Base-by-base conservation (phyloP, 1,140 invertebrate species). In the Drosophila arawakana region DNA sequence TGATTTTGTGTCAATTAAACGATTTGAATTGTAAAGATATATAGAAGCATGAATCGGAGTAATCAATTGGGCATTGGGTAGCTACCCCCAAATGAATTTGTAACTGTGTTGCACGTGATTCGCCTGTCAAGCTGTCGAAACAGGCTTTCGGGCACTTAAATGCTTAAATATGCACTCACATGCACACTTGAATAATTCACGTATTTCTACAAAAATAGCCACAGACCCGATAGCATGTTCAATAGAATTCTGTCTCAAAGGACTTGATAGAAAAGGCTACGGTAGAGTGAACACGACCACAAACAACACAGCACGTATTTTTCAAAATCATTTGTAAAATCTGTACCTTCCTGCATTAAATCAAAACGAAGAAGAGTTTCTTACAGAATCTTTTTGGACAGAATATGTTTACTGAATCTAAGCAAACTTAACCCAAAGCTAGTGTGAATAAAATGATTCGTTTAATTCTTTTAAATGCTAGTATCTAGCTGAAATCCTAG, bases 141-240 rank as follows among this genome's bases (percentile, higher is more conserved):
- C 52, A 41, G 68, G 50, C n/a, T 46, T 46, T 46, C 9, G 9
- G 62, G 61, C 75, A 78, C 65, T 78, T 71, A 50, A 67, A 62
- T 81, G 71, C 55, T 76, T 60, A 61, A 37, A 55, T 66, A 73
- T 84, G 77, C 81, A 80, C 69, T 54, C 66, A 49, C 78, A 78
- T 75, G 78, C 79, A 69, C 69, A 50, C 39, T 54, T 82, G 62
- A 85, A 86, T 82, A 76, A 86, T 86, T 85, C 15, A 85, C 18
- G 3, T 13, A 69, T 58, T 69, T 25, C 9, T 30, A 70, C 68
- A 75, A 71, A 72, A 50, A 66, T 62, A 65, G 71, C 43, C 75
- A 52, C 49, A 59, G 55, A 18, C 37, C 15, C 15, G 30, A 35
- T 35, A 66, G 59, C 58, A 62, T 35, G 60, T 54, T 61, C 61